Percentiles rank a stretch among this genome's conserved stretches.
Evolutionary conservation across 2,113 vertebrate species (phyloP).

Genomic region (Heptranchias perlo): DNA sequence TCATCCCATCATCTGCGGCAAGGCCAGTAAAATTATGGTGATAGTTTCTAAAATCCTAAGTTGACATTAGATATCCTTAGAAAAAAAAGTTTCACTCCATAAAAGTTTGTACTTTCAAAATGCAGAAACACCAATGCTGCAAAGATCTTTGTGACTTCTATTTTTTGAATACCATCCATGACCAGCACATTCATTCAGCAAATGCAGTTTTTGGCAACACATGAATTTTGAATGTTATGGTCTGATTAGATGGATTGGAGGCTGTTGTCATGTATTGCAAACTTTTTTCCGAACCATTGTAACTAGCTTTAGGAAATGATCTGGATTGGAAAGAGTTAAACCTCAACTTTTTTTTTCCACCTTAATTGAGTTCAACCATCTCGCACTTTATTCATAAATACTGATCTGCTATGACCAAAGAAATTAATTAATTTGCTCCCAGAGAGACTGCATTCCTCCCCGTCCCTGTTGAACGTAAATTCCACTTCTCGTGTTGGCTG

Average conservation of each 20-base stretch:
- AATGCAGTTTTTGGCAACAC: background rate
- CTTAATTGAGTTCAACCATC: background rate
- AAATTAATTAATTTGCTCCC: background rate
- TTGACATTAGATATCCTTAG: background rate
- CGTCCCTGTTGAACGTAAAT: background rate
- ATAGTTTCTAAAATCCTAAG: background rate
- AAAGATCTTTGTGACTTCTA: background rate
- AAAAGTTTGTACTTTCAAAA: background rate
- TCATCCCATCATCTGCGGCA: background rate
- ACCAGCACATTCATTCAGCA: background rate
- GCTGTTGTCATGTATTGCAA: background rate
- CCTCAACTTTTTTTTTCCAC: background rate
- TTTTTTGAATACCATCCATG: background rate
- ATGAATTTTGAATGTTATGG: background rate
- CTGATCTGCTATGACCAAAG: background rate
- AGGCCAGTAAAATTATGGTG: background rate
- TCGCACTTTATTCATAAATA: background rate
- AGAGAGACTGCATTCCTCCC: background rate
- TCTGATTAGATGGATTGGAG: background rate
- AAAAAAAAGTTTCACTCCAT: no score
- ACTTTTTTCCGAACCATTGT: background rate
- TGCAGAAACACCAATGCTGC: background rate
- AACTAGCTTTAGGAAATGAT: background rate
- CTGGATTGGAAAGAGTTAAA: background rate
- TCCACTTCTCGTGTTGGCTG: background rate